These are phyloP conservation scores for Ascaphus truei DNA, from an alignment of 2,113 vertebrate genomes.

Conservation along the genomic window DNA sequence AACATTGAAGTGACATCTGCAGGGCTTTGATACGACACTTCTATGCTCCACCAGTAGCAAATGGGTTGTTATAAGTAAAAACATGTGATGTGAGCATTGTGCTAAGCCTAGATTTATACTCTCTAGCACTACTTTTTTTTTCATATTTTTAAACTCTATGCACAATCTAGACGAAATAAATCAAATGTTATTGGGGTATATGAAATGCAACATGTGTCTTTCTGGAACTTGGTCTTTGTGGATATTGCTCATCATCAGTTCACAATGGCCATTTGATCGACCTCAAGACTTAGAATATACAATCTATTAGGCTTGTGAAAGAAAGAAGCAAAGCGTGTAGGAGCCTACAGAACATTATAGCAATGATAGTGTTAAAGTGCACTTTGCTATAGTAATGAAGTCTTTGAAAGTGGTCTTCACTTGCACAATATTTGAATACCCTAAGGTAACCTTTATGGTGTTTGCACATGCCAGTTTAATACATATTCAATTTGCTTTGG, in stretches of 20 bases:
- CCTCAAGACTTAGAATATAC: too few species aligned
- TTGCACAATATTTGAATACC: conserved; percentile 13
- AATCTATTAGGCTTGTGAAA: too few species aligned
- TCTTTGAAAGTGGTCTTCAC: too few species aligned
- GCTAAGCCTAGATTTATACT: conserved; percentile 1
- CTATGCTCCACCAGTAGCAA: too few species aligned
- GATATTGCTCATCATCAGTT: background rate
- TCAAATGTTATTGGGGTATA: background rate
- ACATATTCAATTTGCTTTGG: background rate
- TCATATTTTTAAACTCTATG: conserved; percentile 13
- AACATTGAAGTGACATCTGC: too few species aligned
- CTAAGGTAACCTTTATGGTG: conserved; percentile 1
- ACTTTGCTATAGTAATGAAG: too few species aligned
- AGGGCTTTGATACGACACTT: too few species aligned
- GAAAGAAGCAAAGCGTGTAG: too few species aligned
- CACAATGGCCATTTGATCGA: too few species aligned
- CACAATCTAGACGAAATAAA: conserved; percentile 9
- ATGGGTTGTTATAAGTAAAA: too few species aligned
- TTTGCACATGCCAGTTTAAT: conserved; percentile 24
- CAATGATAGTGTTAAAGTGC: too few species aligned
- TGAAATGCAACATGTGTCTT: background rate
- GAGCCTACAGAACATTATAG: too few species aligned
- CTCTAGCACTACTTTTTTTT: conserved; percentile 9
- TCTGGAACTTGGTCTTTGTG: background rate
- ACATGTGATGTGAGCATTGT: background rate